A percentile compares a stretch with the other conserved stretches of the same genome.
Conservation (phyloP, 1,140 invertebrate genomes). For the Papilio machaon region DNA sequence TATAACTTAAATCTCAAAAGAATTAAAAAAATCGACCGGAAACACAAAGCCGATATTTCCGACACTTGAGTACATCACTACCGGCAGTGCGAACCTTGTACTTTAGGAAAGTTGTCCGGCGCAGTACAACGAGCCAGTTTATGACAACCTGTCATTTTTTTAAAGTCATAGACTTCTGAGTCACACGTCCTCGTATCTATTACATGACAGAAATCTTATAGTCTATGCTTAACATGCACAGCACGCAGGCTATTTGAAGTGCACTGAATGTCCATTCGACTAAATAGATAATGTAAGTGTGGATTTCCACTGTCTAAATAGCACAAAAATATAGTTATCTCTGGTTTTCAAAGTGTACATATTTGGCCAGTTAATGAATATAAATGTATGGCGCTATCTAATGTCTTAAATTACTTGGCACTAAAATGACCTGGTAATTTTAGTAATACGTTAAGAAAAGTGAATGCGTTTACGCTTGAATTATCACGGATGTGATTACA, state of each 20-base stretch:
- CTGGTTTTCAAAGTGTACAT: background rate
- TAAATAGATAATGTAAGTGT: background rate
- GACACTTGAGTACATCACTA: constrained; percentile 36
- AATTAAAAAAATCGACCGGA: background rate
- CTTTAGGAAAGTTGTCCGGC: constrained; percentile 52
- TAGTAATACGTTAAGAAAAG: constrained; percentile 1
- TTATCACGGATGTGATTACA: constrained; percentile 10
- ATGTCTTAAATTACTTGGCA: background rate
- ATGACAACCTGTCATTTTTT: constrained; percentile 30
- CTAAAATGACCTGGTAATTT: constrained; percentile 1
- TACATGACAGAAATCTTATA: constrained; percentile 3
- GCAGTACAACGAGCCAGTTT: background rate
- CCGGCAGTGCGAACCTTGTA: constrained; percentile 47
- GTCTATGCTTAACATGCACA: background rate
- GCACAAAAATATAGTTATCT: background rate
- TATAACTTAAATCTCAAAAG: background rate
- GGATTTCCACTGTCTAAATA: background rate
- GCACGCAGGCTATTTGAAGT: background rate
- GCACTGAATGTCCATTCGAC: background rate
- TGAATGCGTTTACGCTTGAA: background rate
- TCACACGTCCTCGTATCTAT: constrained; percentile 29
- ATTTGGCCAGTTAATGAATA: no score
- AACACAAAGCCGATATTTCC: constrained; percentile 38
- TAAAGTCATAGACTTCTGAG: constrained; percentile 29
- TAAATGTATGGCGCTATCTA: background rate